Conservation (phyloP, 2,888 invertebrate genomes). For the Galerucella calmariensis region DNA sequence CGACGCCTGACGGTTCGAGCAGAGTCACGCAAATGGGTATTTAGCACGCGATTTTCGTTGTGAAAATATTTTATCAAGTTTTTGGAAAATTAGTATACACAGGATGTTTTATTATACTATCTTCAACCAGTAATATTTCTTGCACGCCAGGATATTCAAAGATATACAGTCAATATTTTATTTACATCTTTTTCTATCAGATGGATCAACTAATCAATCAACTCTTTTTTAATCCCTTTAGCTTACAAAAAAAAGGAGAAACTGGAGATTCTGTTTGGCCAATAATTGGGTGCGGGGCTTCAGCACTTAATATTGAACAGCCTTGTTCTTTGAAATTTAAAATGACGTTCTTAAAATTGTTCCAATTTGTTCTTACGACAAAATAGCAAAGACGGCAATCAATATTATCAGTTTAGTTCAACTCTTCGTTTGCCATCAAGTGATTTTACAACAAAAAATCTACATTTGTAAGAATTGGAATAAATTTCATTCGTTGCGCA, state of each 20-base stretch:
- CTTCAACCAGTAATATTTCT: not conserved
- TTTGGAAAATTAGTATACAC: not conserved
- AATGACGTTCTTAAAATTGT: too few relatives aligned
- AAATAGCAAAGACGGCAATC: not conserved
- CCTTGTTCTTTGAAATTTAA: too few relatives aligned
- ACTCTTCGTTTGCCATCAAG: not conserved
- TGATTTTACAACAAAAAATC: not conserved
- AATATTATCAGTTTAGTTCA: not conserved
- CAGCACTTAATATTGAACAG: too few relatives aligned
- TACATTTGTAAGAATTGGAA: not conserved
- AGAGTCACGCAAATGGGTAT: conserved; percentile 12
- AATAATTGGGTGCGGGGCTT: too few relatives aligned
- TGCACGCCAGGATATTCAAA: not conserved
- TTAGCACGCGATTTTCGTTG: conserved; percentile 18
- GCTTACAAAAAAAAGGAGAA: too few relatives aligned
- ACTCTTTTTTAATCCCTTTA: too few relatives aligned
- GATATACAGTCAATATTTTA: too few relatives aligned
- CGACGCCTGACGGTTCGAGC: conserved; percentile 12
- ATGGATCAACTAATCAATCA: too few relatives aligned
- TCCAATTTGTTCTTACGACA: too few relatives aligned
- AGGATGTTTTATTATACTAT: not conserved
- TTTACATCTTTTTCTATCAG: too few relatives aligned
- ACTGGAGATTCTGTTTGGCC: too few relatives aligned
- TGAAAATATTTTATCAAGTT: conserved; percentile 16
- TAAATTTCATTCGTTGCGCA: not conserved